These are phyloP conservation scores for Dicyrtoma fusca DNA, from an alignment of 2,888 invertebrate genomes.

Conservation along the genomic window DNA sequence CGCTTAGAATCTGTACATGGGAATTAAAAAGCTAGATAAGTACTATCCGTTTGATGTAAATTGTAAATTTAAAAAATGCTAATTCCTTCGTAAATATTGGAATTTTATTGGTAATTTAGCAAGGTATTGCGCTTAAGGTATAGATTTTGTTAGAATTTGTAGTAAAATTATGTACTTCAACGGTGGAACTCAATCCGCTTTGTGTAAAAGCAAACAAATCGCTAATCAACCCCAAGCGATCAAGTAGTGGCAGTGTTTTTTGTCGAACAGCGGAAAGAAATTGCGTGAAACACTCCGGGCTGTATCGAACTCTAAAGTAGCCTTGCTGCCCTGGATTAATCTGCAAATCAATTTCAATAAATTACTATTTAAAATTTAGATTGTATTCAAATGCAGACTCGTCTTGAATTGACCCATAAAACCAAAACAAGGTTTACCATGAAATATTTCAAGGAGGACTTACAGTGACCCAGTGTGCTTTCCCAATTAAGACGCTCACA, in stretches of 20 bases:
- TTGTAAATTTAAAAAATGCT: background rate
- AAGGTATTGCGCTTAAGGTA: no score
- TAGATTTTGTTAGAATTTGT: no score
- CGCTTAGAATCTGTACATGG: slow-evolving; percentile 64
- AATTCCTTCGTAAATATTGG: background rate
- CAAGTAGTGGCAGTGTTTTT: slow-evolving; percentile 76
- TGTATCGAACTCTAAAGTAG: slow-evolving; percentile 86
- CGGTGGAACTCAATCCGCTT: slow-evolving; percentile 80
- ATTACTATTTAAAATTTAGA: background rate
- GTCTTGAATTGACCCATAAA: background rate
- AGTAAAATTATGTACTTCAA: slow-evolving; percentile 60
- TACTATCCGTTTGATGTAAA: background rate
- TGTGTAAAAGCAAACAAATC: slow-evolving; percentile 91
- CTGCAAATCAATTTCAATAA: slow-evolving; percentile 57
- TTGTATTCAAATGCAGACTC: background rate
- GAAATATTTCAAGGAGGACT: background rate
- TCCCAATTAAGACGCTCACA: slow-evolving; percentile 71
- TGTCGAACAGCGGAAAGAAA: slow-evolving; percentile 80
- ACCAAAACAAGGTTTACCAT: background rate
- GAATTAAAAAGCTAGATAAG: background rate
- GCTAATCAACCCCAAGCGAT: slow-evolving; percentile 85
- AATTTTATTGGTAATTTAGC: no score
- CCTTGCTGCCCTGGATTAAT: slow-evolving; percentile 85
- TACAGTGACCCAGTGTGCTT: slow-evolving; percentile 80
- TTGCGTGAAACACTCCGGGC: slow-evolving; percentile 72